Conservation (phyloP, 2,113 vertebrate genomes). For the Anhinga anhinga region DNA sequence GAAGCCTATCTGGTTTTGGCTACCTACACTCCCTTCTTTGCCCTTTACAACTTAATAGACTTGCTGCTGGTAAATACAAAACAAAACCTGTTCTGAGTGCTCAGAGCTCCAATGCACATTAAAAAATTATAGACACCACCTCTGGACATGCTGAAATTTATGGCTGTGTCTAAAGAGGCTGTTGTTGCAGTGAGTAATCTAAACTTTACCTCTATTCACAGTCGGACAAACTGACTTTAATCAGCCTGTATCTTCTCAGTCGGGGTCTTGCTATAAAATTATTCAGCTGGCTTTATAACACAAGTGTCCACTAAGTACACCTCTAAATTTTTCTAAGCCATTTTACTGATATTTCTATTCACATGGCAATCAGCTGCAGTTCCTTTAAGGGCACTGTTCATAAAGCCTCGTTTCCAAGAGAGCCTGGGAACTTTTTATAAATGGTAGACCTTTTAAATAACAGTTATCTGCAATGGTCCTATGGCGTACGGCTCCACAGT, state of each 20-base stretch:
- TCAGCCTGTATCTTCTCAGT: slow-evolving; percentile 26
- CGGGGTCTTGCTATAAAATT: slow-evolving; percentile 28
- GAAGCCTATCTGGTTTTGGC: slow-evolving; percentile 59
- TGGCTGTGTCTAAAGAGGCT: slow-evolving; percentile 61
- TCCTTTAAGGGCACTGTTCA: slow-evolving; percentile 29
- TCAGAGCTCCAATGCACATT: slow-evolving; percentile 50
- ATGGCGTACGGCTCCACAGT: not conserved
- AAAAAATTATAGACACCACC: slow-evolving; percentile 72
- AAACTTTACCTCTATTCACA: slow-evolving; percentile 63
- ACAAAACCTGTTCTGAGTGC: slow-evolving; percentile 59
- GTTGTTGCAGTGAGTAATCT: slow-evolving; percentile 56
- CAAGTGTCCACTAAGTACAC: slow-evolving; percentile 38
- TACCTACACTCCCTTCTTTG: slow-evolving; percentile 23
- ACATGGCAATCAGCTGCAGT: slow-evolving; percentile 12
- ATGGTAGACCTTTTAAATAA: slow-evolving; percentile 50
- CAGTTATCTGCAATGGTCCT: slow-evolving; percentile 42
- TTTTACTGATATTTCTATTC: slow-evolving; percentile 59
- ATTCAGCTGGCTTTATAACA: slow-evolving; percentile 32
- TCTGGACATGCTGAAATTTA: slow-evolving; percentile 68
- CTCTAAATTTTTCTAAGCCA: slow-evolving; percentile 38
- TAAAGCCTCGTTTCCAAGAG: slow-evolving; percentile 18
- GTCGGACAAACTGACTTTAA: slow-evolving; percentile 52
- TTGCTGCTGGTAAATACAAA: slow-evolving; percentile 73
- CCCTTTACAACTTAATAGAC: slow-evolving; percentile 71
- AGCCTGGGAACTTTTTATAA: slow-evolving; percentile 46